Conservation (phyloP, 2,888 invertebrate genomes). For the Trachelus stipa region DNA sequence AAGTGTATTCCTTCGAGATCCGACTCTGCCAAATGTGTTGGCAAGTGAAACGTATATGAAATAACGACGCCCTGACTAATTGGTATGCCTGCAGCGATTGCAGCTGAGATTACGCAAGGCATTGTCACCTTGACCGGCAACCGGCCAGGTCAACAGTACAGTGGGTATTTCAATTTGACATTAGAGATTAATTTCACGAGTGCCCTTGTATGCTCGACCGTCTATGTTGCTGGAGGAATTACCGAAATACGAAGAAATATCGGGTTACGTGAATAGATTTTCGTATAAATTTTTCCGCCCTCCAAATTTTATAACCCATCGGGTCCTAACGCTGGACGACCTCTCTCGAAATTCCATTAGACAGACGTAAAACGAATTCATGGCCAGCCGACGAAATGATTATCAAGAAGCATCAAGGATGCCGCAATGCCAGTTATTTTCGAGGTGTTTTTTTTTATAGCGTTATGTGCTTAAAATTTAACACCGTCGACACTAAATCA, state of each 20-base stretch:
- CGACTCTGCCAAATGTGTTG: background rate
- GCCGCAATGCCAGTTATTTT: background rate
- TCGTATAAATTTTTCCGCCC: background rate
- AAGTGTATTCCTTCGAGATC: background rate
- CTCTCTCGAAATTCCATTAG: too few relatives aligned
- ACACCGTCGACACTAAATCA: background rate
- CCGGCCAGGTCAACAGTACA: background rate
- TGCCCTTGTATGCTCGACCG: background rate
- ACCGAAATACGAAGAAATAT: background rate
- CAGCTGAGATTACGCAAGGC: background rate
- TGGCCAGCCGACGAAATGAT: background rate
- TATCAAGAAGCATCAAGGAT: background rate
- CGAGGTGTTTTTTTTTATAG: background rate
- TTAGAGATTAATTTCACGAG: background rate
- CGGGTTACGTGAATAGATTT: background rate
- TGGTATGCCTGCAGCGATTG: background rate
- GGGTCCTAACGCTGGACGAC: too few relatives aligned
- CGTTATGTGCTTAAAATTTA: background rate
- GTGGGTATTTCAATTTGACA: background rate
- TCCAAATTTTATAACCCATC: background rate
- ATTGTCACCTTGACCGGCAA: background rate
- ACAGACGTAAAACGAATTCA: background rate
- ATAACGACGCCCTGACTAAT: background rate
- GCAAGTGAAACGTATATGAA: background rate
- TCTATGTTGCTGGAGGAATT: background rate